Evolutionary conservation across 1,140 invertebrate species (phyloP).

Genomic region (Eriosoma lanigerum): DNA sequence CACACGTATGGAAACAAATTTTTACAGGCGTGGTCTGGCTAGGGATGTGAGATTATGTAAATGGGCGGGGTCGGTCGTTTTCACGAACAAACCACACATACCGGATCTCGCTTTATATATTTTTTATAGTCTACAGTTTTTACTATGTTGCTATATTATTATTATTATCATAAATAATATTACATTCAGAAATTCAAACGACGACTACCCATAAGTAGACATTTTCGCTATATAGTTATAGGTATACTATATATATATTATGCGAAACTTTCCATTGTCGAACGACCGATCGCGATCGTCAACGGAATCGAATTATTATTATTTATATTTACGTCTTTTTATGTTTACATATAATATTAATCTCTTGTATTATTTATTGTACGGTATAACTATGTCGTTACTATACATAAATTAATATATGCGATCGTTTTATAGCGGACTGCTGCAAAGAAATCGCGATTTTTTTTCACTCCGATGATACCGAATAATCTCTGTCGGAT

Average conservation of each 20-base stretch:
- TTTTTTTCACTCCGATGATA: neutral
- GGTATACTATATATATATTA: too few species aligned
- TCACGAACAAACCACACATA: neutral
- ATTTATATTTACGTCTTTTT: neutral
- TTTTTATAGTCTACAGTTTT: too few species aligned
- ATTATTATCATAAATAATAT: too few species aligned
- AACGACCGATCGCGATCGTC: neutral
- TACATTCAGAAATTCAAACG: neutral
- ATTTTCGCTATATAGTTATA: too few species aligned
- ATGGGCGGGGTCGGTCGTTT: constrained; percentile 9
- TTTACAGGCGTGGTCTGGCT: neutral
- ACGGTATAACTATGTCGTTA: neutral
- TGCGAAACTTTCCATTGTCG: constrained; percentile 1
- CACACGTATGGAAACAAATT: neutral
- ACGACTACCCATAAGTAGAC: neutral
- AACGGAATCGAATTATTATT: neutral
- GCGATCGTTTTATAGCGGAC: neutral
- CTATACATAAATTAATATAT: neutral
- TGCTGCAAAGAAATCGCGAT: neutral
- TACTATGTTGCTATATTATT: too few species aligned
- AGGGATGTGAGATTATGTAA: constrained; percentile 4
- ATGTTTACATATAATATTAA: neutral
- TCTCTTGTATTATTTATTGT: neutral
- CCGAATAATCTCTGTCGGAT: too few species aligned
- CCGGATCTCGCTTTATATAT: neutral